Evolutionary conservation across 2,888 invertebrate species (phyloP).

Genomic region (Tipula lateralis): DNA sequence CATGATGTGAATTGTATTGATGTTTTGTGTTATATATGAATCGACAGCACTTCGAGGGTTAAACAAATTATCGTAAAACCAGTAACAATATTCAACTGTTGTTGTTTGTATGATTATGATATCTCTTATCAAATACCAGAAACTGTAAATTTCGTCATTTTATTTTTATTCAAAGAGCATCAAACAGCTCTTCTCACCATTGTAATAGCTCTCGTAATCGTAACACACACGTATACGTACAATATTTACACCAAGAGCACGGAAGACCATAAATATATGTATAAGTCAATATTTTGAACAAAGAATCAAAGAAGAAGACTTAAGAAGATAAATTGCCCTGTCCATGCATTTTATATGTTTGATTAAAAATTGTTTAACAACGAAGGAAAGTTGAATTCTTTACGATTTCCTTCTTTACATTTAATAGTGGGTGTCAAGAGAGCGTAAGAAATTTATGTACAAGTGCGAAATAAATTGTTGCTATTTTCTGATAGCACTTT

Average conservation of each 20-base stretch:
- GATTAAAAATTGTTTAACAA: not conserved
- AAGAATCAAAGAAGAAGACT: not conserved
- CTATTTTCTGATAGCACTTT: not conserved
- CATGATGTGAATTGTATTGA: no score
- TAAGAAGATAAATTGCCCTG: not conserved
- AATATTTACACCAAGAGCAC: not conserved
- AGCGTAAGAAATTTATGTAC: not conserved
- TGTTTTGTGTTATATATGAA: no score
- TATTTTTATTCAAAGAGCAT: no score
- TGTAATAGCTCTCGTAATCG: not conserved
- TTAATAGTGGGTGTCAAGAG: not conserved
- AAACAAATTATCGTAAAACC: no score
- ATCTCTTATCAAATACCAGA: no score
- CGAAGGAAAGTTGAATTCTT: not conserved
- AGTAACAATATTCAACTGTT: no score
- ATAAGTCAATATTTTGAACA: not conserved
- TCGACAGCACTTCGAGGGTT: no score
- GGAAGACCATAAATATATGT: not conserved
- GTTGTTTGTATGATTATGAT: no score
- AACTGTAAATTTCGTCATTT: no score
- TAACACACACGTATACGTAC: not conserved
- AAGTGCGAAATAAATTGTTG: not conserved
- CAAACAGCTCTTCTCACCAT: no score
- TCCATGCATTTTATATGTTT: not conserved
- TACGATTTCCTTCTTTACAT: not conserved